Base-by-base conservation (phyloP, 2,888 invertebrate genomes). In the Rotaria sp. region DNA sequence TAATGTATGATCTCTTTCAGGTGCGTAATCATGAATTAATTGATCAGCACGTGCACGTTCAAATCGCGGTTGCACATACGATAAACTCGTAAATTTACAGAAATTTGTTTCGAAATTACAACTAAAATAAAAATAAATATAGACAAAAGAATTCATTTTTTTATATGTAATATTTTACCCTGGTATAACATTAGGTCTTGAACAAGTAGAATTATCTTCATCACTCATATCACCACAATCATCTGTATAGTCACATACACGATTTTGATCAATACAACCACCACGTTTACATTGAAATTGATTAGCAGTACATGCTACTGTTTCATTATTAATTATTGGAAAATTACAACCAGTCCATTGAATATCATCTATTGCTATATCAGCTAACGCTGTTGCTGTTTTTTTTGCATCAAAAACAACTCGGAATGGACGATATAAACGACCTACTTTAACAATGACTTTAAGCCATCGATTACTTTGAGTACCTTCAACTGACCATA, bases 181-280 rank as follows among this genome's bases (percentile, higher is more conserved):
- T 50, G 85, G 52, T 85, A 85, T 26, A 18, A 80, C 41, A 45
- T 0, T 13, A n/a, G 80, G 26, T 45, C 45, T 52, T 21, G 24
- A 18, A 45, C 87, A 87, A 41, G 50, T 67, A n/a, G 67, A 3
- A 24, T 84, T 59, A 21, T 87, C 75, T 88, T 90, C 90, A 88
- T 90, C 90, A n/a, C 88, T 88, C 10, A 67, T 85, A 85, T 90
- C 90, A 24, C 89, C 90, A 88, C 90, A 90, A 85, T 90, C 89
- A 87, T 90, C 88, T 11, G 89, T 88, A 84, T 88, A 90, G 87
- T 90, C 89, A 89, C 90, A 90, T 59, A 89, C 88, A 13, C 87
- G 87, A 30, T 57, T 84, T 24, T 87, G 87, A 85, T 88, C 87
- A 13, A 89, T 88, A 87, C 90, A 90, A 88, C 88, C 88, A 35